Conservation (phyloP, 1,140 invertebrate genomes). For the Drosophila nigromelanica region DNA sequence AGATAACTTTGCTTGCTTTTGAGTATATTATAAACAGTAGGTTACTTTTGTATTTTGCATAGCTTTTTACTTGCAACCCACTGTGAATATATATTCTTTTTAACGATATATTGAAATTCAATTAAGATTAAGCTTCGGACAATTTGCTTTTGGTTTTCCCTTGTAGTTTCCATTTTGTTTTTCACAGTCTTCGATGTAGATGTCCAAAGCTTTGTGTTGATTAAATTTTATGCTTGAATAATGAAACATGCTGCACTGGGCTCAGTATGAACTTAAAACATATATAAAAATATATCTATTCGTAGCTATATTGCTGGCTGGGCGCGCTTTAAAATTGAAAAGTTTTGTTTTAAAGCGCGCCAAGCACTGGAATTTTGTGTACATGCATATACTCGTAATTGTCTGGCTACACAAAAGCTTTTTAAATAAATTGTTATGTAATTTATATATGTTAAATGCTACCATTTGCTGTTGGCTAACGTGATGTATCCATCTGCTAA, state of each 20-base stretch:
- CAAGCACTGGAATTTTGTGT: constrained; percentile 23
- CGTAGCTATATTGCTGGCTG: constrained; percentile 44
- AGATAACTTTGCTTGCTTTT: too few species aligned
- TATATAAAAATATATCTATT: constrained; percentile 68
- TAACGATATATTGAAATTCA: constrained; percentile 1
- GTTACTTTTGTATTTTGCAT: too few species aligned
- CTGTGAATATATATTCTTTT: background rate
- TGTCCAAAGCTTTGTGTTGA: constrained; percentile 41
- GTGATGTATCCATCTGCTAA: constrained; percentile 12
- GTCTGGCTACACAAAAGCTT: constrained; percentile 68
- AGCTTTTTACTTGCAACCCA: background rate
- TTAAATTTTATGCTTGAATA: constrained; percentile 25
- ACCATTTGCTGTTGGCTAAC: constrained; percentile 63
- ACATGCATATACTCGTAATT: constrained; percentile 16
- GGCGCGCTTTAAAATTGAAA: constrained; percentile 26
- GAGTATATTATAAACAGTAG: too few species aligned
- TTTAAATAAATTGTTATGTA: constrained; percentile 29
- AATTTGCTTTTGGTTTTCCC: constrained; percentile 25
- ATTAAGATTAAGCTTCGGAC: constrained; percentile 33
- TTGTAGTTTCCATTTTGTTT: constrained; percentile 46
- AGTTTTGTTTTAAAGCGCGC: constrained; percentile 8
- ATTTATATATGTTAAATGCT: constrained; percentile 65
- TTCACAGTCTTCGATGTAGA: constrained; percentile 43
- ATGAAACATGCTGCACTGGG: constrained; percentile 38
- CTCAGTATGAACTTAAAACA: constrained; percentile 59